These are phyloP conservation scores for Spodoptera frugiperda DNA, from an alignment of 1,140 invertebrate species.

Conservation along the genomic window DNA sequence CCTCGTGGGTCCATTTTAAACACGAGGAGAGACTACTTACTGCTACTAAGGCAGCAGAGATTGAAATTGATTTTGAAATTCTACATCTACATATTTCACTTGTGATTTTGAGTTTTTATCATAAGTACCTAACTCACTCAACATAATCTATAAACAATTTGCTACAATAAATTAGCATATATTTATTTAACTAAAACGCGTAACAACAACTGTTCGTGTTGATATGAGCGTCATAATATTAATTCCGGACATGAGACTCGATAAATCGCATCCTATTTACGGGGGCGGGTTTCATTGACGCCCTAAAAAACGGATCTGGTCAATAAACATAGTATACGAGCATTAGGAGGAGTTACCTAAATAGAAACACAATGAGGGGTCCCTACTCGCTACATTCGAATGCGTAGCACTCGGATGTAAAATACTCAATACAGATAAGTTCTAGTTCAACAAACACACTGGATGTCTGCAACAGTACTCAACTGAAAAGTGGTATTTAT, in stretches of 20 bases:
- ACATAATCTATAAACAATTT: neutral
- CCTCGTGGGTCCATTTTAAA: neutral
- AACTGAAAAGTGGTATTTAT: neutral
- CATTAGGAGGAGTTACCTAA: neutral
- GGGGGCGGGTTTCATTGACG: constrained; percentile 49
- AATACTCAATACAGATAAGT: constrained; percentile 8
- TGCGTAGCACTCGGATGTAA: neutral
- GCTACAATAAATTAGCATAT: neutral
- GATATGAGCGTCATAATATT: constrained; percentile 50
- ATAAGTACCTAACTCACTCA: too few species aligned
- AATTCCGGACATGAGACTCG: constrained; percentile 56
- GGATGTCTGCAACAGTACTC: neutral
- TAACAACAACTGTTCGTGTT: constrained; percentile 5
- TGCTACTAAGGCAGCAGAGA: neutral
- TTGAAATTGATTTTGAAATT: neutral
- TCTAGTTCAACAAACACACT: constrained; percentile 19
- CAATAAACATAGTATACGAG: constrained; percentile 16
- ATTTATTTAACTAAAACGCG: neutral
- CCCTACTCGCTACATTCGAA: neutral
- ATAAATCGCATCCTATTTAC: constrained; percentile 59
- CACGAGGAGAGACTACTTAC: neutral
- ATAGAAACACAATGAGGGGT: neutral
- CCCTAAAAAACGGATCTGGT: constrained; percentile 34
- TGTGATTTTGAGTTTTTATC: neutral
- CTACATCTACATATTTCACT: neutral